Percentiles rank a stretch among this genome's conserved stretches.
phyloP scores from a whole-genome alignment of 2,888 invertebrate species.

The Chymomyza fuscimana region DNA sequence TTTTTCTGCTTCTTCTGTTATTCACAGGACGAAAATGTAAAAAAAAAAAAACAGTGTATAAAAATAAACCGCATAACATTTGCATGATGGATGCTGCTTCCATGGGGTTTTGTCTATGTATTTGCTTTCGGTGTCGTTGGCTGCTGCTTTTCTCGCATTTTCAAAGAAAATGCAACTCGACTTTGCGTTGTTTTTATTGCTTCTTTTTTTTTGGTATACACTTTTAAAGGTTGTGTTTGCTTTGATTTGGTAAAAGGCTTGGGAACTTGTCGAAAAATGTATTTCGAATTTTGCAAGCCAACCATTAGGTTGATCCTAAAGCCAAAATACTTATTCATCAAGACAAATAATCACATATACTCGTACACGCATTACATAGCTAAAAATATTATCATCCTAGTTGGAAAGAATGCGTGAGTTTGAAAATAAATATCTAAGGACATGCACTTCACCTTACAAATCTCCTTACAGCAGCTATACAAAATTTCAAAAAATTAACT shows the following conservation, averaged over 20 bases:
- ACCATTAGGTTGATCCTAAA: no score
- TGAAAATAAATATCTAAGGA: no score
- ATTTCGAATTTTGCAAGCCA: no score
- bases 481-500: no score
- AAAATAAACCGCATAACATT: constrained; percentile 7
- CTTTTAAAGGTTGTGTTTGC: not conserved
- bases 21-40: not conserved
- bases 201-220: not conserved
- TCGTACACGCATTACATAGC: no score
- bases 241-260: not conserved
- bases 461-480: no score
- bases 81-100: not conserved
- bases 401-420: no score
- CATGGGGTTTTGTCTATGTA: not conserved
- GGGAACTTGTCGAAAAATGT: no score
- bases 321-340: no score
- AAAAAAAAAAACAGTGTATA: not conserved
- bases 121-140: not conserved
- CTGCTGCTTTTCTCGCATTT: constrained; percentile 3
- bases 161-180: constrained; percentile 1
- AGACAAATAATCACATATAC: no score
- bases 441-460: no score
- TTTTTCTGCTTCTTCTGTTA: not conserved
- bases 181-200: not conserved
- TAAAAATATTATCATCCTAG: no score